Base-by-base conservation (phyloP, 2,797 vertebrate species). In the Hybognathus amarus region DNA sequence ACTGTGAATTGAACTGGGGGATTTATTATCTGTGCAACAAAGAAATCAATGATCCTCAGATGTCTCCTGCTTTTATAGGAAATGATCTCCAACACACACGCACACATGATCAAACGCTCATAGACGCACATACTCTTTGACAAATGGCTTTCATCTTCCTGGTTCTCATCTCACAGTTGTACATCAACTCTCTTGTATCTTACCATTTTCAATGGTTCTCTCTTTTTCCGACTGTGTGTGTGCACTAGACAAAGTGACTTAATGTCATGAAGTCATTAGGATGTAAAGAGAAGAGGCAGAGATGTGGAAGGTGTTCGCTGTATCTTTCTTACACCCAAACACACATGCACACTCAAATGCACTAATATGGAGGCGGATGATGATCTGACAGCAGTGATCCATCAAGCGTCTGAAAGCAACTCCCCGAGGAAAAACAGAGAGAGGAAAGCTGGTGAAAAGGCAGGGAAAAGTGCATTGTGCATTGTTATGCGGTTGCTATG, bases 1-100 rank as follows among this genome's bases (percentile, higher is more conserved):
- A 61, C 50, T 68, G 81, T 22, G 61, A 68, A 68, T 76, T 77
- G 64, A 83, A 76, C 81, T 27, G 1, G 22, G 52, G 30, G 75
- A 70, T 85, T 85, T 85, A 85, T 85, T 74, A 79, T 79, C 56
- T 83, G 68, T 67, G 80, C 85, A 85, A 85, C 80, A 82, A 82
- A 82, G 67, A 82, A 82, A 85, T 83, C 81, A 66, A 83, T 85
- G 80, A 85, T 73, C 76, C 74, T 50, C 66, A 52, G 79, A 81
- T 66, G 85, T 75, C 80, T 83, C 80, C 76, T 77, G 77, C 82
- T 42, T 83, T 80, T 80, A 79, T 83, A 68, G 67, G 24, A 80
- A 77, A 83, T 76, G 59, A 80, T 80, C 47, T 75, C 47, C 33
- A 56, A 80, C 77, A 83, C 75, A 79, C 79, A 77, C 73, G 67